Percentiles rank a stretch among this genome's conserved stretches.
phyloP scores from a whole-genome alignment of 2,113 vertebrate species.

The Poecilia latipinna region DNA sequence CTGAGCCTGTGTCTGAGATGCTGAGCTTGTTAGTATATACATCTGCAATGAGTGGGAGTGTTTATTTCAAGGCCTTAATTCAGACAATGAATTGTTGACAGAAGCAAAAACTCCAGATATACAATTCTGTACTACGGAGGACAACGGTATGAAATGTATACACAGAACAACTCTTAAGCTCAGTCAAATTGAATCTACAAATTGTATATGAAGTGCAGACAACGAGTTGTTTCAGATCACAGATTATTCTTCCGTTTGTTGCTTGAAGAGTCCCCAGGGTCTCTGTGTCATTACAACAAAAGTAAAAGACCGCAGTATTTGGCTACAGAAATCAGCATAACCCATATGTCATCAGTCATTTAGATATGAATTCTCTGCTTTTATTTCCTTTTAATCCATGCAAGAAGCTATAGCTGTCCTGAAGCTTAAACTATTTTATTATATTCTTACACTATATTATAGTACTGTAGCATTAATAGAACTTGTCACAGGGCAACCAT shows the following conservation, averaged over 20 bases:
- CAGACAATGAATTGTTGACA: conserved; percentile 33
- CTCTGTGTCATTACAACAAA: conserved; percentile 22
- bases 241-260: background rate
- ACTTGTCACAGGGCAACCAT: too few relatives aligned
- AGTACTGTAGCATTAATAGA: too few relatives aligned
- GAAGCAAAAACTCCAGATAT: conserved; percentile 1
- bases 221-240: background rate
- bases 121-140: background rate
- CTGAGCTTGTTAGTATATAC: conserved; percentile 1
- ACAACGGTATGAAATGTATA: background rate
- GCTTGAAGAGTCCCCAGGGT: conserved; percentile 2
- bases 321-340: conserved; percentile 18
- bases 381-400: background rate
- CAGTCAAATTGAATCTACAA: background rate
- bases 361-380: background rate
- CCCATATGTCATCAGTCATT: background rate
- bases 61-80: conserved; percentile 50
- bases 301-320: background rate
- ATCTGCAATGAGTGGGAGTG: conserved; percentile 38
- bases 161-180: background rate
- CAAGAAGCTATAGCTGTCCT: too few relatives aligned
- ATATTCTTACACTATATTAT: too few relatives aligned
- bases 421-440: too few relatives aligned
- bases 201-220: background rate
- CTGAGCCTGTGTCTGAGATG: background rate